Conservation (phyloP, 2,113 vertebrate genomes). For the Mesembrinibis cayennensis region DNA sequence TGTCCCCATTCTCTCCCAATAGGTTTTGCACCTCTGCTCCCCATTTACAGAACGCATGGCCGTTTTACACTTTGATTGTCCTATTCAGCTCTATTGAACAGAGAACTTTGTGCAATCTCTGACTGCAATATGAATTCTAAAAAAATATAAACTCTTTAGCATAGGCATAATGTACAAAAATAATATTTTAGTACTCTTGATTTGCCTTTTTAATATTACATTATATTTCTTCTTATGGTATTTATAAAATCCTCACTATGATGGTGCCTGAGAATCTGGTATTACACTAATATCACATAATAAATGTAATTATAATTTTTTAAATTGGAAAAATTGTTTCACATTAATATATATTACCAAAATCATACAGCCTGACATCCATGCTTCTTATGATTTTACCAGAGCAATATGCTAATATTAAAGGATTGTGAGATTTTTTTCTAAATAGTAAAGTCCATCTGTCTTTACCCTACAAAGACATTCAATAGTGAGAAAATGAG, state of each 20-base stretch:
- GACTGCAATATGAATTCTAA: not conserved
- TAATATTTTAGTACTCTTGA: not conserved
- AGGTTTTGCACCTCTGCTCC: not conserved
- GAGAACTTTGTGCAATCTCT: not conserved
- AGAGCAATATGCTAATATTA: not conserved
- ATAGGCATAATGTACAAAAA: not conserved
- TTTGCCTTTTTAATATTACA: not conserved
- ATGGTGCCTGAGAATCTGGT: not conserved
- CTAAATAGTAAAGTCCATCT: not conserved
- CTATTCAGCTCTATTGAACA: not conserved
- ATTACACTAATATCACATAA: not conserved
- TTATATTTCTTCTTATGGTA: not conserved
- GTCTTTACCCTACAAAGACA: not conserved
- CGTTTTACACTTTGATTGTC: not conserved
- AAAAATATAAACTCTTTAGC: not conserved
- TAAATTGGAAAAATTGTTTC: not conserved
- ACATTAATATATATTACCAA: not conserved
- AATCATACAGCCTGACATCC: not conserved
- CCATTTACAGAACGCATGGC: not conserved
- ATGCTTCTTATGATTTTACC: not conserved
- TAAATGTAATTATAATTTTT: not conserved
- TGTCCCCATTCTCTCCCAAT: not conserved
- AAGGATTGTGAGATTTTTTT: not conserved
- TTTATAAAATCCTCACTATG: not conserved
- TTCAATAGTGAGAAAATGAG: not conserved